These are phyloP conservation scores for Yponomeuta evonymella DNA, from an alignment of 2,888 invertebrate genomes.

Conservation along the genomic window DNA sequence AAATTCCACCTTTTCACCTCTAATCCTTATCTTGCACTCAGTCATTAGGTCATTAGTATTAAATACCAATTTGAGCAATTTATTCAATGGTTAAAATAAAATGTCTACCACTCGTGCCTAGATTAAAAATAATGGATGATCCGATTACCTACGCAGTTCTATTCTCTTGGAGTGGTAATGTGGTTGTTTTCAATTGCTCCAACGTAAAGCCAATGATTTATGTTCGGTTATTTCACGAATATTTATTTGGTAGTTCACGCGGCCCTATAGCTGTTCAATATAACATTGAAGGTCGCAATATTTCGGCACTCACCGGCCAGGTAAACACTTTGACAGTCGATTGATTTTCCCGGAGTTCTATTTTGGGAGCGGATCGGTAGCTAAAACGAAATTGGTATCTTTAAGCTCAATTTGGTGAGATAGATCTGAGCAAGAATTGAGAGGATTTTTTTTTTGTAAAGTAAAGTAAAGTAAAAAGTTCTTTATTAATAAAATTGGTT, in stretches of 20 bases:
- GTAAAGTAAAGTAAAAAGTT: no score
- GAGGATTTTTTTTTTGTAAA: not conserved
- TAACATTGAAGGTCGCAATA: not conserved
- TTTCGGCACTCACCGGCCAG: not conserved
- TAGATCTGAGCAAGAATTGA: not conserved
- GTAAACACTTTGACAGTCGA: not conserved
- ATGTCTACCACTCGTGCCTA: not conserved
- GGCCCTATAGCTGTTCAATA: conserved; percentile 1
- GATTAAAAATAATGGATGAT: not conserved
- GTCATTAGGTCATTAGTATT: no score
- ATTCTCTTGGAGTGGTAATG: not conserved
- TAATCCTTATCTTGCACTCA: no score
- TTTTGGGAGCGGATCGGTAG: not conserved
- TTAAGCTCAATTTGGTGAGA: not conserved
- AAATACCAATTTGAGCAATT: no score
- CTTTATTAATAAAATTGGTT: no score
- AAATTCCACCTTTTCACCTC: no score
- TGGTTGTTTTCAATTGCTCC: not conserved
- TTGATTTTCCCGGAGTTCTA: not conserved
- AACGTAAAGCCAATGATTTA: not conserved
- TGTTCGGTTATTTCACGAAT: not conserved
- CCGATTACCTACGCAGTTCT: not conserved
- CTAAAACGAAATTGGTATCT: not conserved
- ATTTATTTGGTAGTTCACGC: not conserved
- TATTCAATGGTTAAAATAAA: no score